Conservation (phyloP, 37 sponge, comb jelly and placozoan genomes). For the Axinella damicornis region DNA sequence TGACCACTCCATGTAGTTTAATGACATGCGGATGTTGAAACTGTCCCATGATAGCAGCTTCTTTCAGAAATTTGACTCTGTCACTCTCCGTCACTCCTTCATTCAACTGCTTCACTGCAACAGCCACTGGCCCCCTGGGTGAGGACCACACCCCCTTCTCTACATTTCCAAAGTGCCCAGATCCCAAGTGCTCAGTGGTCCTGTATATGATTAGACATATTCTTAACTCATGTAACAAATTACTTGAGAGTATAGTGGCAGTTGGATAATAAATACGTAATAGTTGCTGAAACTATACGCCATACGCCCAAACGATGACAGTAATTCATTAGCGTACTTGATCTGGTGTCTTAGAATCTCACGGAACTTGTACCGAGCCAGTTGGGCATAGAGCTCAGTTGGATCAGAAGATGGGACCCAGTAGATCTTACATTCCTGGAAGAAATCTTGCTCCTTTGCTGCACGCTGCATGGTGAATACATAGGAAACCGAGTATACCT, state of each 20-base stretch:
- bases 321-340: not conserved
- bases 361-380: slow-evolving; percentile 13
- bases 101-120: slow-evolving; percentile 43
- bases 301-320: not conserved
- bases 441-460: not conserved
- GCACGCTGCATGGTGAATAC: too few relatives aligned
- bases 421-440: not conserved
- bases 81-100: slow-evolving; percentile 14
- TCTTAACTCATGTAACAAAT: too few relatives aligned
- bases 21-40: slow-evolving; percentile 59
- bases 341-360: slow-evolving; percentile 20
- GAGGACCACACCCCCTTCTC: slow-evolving; percentile 27
- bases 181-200: slow-evolving; percentile 21
- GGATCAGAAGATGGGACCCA: slow-evolving; percentile 28
- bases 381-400: slow-evolving; percentile 17
- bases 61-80: slow-evolving; percentile 53
- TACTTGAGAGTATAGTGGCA: too few relatives aligned
- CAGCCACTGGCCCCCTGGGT: slow-evolving; percentile 28
- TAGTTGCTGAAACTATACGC: too few relatives aligned
- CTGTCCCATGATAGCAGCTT: slow-evolving; percentile 67
- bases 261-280: too few relatives aligned
- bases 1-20: slow-evolving; percentile 51
- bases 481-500: too few relatives aligned
- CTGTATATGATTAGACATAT: not conserved
- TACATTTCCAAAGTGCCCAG: slow-evolving; percentile 58